Evolutionary conservation across 2,888 invertebrate genomes (phyloP), one percentile per base, ranked within the genome.

Genomic region (Cheilosia urbana): DNA sequence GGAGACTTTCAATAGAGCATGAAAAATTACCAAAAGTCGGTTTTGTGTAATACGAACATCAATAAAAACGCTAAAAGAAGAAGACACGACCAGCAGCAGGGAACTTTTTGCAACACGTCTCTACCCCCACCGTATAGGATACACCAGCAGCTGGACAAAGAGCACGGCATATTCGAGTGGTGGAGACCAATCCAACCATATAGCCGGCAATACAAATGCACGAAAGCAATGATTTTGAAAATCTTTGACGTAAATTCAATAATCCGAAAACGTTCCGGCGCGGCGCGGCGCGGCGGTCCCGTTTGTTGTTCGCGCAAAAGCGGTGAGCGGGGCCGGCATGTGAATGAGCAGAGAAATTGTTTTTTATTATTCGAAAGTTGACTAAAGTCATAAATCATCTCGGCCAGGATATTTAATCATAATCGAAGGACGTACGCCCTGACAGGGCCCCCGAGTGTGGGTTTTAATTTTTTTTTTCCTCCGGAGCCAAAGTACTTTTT

Each of bases 211-310:
- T 80, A 85, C 80, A 85, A 85, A 85, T 80, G 68, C 76, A 85
- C 68, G 71, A 81, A 62, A 68, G 80, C 85, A 85, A 81, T 85
- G 85, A 85, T 85, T 85, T 85, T 85, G 85, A 85, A 85, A 85
- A 85, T 81, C 72, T 85, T 85, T 85, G 85, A 85, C 85, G 81
- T 81, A 85, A 85, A 85, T 85, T 85, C 85, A 85, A 85, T 85
- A 85, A 85, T 77, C 85, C 76, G 53, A 81, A 80, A 72, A 49
- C 58, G 76, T 71, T 79, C 3, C 37, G 37, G 63, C 21, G 30
- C 7, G 30, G 30, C 30, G 30, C 30, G 30, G 30, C 30, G n/a
- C 21, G 21, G 21, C 21, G 40, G 63, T 58, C 47, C 45, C 51
- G 69, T 57, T 60, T 66, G 66, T 76, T 63, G 60, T 79, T 75